These are phyloP conservation scores for Scaptomyza tumidula DNA, from an alignment of 2,888 invertebrate genomes.

Conservation along the genomic window DNA sequence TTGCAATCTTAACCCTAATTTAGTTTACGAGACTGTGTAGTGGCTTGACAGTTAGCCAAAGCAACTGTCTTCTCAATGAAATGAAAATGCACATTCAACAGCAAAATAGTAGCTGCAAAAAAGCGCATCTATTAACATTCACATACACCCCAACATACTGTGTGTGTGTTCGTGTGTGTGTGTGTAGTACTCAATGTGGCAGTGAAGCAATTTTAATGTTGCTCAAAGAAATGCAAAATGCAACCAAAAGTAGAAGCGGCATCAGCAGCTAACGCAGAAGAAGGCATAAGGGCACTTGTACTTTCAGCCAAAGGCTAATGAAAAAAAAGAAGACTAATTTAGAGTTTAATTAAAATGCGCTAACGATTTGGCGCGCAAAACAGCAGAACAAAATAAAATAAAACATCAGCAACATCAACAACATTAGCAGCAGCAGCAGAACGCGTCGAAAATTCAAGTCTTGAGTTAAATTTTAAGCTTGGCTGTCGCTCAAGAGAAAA, in stretches of 20 bases:
- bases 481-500: conserved; percentile 64
- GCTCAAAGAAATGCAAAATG: conserved; percentile 51
- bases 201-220: conserved; percentile 47
- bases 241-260: conserved; percentile 14
- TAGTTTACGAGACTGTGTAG: conserved; percentile 66
- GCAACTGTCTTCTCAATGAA: conserved; percentile 74
- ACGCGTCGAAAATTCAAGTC: conserved; percentile 19
- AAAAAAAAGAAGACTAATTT: conserved; percentile 79
- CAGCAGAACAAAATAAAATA: conserved; percentile 31
- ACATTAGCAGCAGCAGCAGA: conserved; percentile 13
- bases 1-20: conserved; percentile 80
- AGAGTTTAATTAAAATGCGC: conserved; percentile 78
- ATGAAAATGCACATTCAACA: conserved; percentile 65
- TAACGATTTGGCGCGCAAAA: conserved; percentile 67
- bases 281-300: conserved; percentile 45
- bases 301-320: conserved; percentile 73
- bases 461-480: conserved; percentile 52
- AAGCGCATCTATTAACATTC: conserved; percentile 70
- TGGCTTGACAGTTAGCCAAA: conserved; percentile 54
- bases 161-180: conserved; percentile 3
- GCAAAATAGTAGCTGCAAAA: conserved; percentile 45
- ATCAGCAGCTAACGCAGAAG: conserved; percentile 1
- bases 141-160: conserved; percentile 32
- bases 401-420: conserved; percentile 21
- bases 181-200: conserved; percentile 55